Evolutionary conservation across 2,113 vertebrate species (phyloP).

Genomic region (Maccullochella peelii): DNA sequence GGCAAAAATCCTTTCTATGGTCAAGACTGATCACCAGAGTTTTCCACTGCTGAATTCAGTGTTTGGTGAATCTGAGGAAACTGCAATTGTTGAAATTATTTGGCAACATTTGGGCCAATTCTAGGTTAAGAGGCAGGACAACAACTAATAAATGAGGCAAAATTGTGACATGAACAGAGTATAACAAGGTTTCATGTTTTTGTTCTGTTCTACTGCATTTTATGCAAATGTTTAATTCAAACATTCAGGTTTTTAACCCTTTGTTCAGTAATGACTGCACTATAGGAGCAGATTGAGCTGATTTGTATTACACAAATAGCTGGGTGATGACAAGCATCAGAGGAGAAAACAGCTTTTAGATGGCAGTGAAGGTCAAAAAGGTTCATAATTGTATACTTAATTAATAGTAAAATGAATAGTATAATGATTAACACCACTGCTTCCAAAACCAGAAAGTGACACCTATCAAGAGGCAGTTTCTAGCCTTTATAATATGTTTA

Average conservation of each 20-base stretch:
- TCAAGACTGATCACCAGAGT: not conserved
- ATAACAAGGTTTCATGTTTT: not conserved
- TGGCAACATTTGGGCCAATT: not conserved
- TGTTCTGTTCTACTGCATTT: not conserved
- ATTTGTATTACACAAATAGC: not conserved
- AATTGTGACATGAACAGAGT: not conserved
- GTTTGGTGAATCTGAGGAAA: not conserved
- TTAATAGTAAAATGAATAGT: not conserved
- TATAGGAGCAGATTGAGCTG: not conserved
- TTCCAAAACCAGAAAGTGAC: not conserved
- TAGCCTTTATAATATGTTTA: not conserved
- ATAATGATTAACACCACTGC: not conserved
- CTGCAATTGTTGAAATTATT: too few relatives aligned
- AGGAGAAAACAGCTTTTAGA: not conserved
- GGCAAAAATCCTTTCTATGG: not conserved
- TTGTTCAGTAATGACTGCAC: not conserved
- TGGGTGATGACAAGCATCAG: not conserved
- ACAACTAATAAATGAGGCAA: not conserved
- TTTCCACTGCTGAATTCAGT: not conserved
- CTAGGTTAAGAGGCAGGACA: not conserved
- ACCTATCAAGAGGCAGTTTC: not conserved
- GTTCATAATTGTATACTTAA: not conserved
- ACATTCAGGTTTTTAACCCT: not conserved
- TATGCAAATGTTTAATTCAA: not conserved
- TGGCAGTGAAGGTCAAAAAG: not conserved